Base-by-base conservation (phyloP, 2,797 vertebrate species). In the Macroramphosus scolopax region DNA sequence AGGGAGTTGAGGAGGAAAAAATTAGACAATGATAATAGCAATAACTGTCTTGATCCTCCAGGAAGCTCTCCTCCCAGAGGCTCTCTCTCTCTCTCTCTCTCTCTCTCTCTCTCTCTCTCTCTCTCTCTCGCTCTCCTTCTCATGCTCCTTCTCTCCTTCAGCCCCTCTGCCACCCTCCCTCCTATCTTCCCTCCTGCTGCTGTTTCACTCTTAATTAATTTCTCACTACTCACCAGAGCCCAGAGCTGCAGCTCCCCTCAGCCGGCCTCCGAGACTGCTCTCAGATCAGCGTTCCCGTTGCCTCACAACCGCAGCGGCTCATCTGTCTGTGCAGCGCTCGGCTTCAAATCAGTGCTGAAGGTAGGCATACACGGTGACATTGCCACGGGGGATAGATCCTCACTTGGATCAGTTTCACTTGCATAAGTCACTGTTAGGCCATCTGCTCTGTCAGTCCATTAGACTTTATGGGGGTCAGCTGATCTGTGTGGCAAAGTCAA, bases 121-220 rank as follows among this genome's bases (percentile, higher is more conserved):
- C 63, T 62, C 61, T 62, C 54, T 66, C n/a, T 55, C 55, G 46
- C 51, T 42, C 36, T 20, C 47, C 44, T 44, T 55, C 37, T 64
- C 36, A 20, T 33, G 18, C 55, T 59, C 58, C 34, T 45, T 64
- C 55, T 69, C 61, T 64, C 64, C 48, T 73, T 54, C 55, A 49
- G 47, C 68, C 63, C 64, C 61, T 62, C 54, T 66, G 46, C 74
- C 48, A 43, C 76, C 67, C 74, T 72, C 72, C 73, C 66, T 73
- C 56, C 73, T 50, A 56, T 78, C 67, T 72, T 81, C 63, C 81
- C 81, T 84, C 69, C 81, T 67, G 84, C 78, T 83, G 81, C 78
- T 77, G 76, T 82, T 88, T 86, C 85, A 86, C 79, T 85, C 80
- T 83, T 89, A 89, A 90, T 90, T 88, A 89, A 90, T 91, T 92